Evolutionary conservation across 1,140 invertebrate genomes (phyloP).

Genomic region (Drosophila hydei): DNA sequence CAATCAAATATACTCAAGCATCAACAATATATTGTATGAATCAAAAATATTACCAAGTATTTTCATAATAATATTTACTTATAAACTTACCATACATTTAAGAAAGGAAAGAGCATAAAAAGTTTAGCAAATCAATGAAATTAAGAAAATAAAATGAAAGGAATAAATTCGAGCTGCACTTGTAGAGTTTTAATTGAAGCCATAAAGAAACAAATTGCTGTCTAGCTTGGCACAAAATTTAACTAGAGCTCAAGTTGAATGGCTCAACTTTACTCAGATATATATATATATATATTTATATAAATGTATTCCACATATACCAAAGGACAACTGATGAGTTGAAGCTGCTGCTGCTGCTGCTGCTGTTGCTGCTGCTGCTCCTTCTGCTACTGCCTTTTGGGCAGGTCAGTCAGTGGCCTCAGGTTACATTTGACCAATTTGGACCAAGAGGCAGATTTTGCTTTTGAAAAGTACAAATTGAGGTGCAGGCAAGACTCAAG

Average conservation of each 20-base stretch:
- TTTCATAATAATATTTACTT: too few relatives aligned
- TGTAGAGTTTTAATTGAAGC: conserved; percentile 4
- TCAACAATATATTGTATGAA: too few relatives aligned
- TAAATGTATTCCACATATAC: background rate
- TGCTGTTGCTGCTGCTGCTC: background rate
- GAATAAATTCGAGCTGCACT: background rate
- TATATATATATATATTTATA: conserved; percentile 5
- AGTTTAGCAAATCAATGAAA: background rate
- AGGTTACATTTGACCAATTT: conserved; percentile 72
- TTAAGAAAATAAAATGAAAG: background rate
- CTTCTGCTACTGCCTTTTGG: background rate
- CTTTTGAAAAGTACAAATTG: conserved; percentile 76
- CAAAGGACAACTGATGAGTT: conserved; percentile 39
- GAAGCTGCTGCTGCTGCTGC: background rate
- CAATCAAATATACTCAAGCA: too few relatives aligned
- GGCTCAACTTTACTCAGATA: conserved; percentile 51
- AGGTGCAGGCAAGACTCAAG: conserved; percentile 40
- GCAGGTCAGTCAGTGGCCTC: conserved; percentile 56
- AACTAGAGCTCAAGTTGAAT: conserved; percentile 17
- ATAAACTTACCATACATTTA: too few relatives aligned
- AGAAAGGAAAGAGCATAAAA: too few relatives aligned
- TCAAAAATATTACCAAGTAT: too few relatives aligned
- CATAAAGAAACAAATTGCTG: background rate
- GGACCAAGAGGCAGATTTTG: conserved; percentile 28
- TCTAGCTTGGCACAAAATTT: background rate